These are phyloP conservation scores for Coregonus ussuriensis DNA, from an alignment of 2,797 vertebrate species.

Conservation along the genomic window DNA sequence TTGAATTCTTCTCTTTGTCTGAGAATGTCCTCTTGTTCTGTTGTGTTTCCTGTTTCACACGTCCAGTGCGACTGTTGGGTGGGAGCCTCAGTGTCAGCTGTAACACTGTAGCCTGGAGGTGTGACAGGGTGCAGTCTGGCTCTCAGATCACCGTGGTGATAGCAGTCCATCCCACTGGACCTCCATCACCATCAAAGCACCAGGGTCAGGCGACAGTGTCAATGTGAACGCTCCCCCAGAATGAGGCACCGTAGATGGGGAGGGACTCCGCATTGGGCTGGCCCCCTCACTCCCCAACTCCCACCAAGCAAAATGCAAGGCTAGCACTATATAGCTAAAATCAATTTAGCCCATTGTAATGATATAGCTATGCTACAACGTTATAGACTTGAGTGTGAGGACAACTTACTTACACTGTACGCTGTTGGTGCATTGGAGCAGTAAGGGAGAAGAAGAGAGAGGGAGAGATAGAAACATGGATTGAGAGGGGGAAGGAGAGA, in stretches of 20 bases:
- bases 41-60: neutral
- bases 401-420: neutral
- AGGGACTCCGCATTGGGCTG: neutral
- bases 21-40: neutral
- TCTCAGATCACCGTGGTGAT: conserved; percentile 34
- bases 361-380: neutral
- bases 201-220: conserved; percentile 14
- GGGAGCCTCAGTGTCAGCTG: neutral
- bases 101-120: conserved; percentile 29
- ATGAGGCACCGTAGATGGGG: conserved; percentile 39
- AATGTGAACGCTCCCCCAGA: conserved; percentile 13
- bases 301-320: neutral
- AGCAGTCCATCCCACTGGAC: conserved; percentile 26
- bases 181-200: conserved; percentile 42
- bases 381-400: neutral
- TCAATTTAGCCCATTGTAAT: too few species aligned
- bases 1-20: neutral
- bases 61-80: neutral
- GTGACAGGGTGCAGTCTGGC: conserved; percentile 33
- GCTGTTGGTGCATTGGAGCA: neutral
- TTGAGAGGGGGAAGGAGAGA: neutral
- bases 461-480: neutral
- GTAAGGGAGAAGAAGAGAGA: neutral
- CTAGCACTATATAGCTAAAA: neutral
- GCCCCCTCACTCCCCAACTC: neutral